phyloP scores from a whole-genome alignment of 1,140 invertebrate species.

The Brachionus sp. region DNA sequence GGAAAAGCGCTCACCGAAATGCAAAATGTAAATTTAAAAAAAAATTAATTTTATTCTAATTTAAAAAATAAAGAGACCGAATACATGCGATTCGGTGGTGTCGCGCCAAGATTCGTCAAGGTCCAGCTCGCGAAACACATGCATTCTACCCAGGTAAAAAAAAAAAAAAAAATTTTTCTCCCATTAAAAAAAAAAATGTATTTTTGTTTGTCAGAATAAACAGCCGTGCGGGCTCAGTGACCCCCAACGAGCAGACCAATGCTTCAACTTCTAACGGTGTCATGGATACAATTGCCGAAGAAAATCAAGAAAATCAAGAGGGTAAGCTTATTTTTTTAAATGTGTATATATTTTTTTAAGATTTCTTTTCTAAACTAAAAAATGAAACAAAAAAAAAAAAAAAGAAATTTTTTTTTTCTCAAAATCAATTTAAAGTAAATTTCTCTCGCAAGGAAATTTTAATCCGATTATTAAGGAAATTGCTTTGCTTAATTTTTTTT shows the following conservation, averaged over 20 bases:
- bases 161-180: too few relatives aligned
- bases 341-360: neutral
- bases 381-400: neutral
- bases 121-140: neutral
- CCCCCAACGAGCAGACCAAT: neutral
- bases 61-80: constrained; percentile 53
- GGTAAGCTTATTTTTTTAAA: too few relatives aligned
- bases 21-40: constrained; percentile 55
- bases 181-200: neutral
- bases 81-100: constrained; percentile 59
- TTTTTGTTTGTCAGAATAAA: neutral
- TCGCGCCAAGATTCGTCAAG: constrained; percentile 51
- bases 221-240: neutral
- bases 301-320: constrained; percentile 31
- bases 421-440: neutral
- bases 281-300: constrained; percentile 43
- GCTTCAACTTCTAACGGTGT: neutral
- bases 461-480: constrained; percentile 7
- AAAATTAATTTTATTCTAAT: neutral
- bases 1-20: constrained; percentile 54
- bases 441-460: constrained; percentile 5
- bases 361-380: neutral
- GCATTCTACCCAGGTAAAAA: constrained; percentile 37
- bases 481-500: neutral
- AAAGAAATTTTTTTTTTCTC: neutral